Conservation (phyloP, 37 sponge, comb jelly and placozoan species). For the Haliclona indistincta region DNA sequence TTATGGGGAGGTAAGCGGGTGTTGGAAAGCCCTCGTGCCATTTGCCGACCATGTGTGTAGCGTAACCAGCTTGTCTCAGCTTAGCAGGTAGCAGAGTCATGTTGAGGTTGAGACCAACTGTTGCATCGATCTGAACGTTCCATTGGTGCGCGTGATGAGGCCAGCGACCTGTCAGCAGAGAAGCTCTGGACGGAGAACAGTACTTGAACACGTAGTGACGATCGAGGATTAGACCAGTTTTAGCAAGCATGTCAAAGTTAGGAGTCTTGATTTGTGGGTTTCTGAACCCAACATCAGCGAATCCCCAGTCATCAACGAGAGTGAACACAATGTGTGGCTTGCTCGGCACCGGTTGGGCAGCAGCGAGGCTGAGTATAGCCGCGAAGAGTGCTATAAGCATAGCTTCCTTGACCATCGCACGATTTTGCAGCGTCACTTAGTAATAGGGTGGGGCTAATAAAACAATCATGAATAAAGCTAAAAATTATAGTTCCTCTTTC, state of each 20-base stretch:
- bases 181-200: too few relatives aligned
- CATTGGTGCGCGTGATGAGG: too few relatives aligned
- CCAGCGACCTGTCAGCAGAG: too few relatives aligned
- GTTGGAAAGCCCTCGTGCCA: too few relatives aligned
- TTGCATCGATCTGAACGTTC: too few relatives aligned
- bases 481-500: conserved; percentile 12
- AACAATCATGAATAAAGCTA: conserved; percentile 2
- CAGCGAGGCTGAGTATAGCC: too few relatives aligned
- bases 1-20: conserved; percentile 40
- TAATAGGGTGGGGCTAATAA: not conserved
- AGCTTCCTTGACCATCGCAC: too few relatives aligned
- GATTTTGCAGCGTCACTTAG: too few relatives aligned
- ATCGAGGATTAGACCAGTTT: conserved; percentile 31
- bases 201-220: conserved; percentile 37
- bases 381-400: too few relatives aligned
- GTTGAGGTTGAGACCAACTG: conserved; percentile 43
- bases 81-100: conserved; percentile 48
- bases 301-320: too few relatives aligned
- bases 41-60: too few relatives aligned
- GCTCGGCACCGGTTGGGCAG: too few relatives aligned
- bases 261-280: conserved; percentile 32
- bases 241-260: conserved; percentile 36
- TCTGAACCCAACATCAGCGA: conserved; percentile 40
- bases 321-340: conserved; percentile 46
- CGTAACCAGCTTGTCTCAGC: conserved; percentile 33